Conservation (phyloP, 2,888 invertebrate genomes). For the Microctonus hyperodae region DNA sequence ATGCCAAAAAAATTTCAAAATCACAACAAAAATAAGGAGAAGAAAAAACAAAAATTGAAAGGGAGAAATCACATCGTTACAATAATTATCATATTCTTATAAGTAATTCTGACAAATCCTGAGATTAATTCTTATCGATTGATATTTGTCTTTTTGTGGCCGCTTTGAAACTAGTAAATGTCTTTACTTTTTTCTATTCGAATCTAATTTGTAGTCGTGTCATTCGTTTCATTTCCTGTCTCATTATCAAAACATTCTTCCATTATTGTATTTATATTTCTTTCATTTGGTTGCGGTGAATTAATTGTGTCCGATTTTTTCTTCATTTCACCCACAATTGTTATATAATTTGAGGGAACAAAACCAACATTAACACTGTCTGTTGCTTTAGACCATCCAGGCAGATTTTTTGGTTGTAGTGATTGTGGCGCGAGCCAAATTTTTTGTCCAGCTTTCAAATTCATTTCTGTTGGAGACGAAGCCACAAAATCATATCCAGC, state of each 20-base stretch:
- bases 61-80: not conserved
- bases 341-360: conserved; percentile 55
- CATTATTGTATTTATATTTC: not conserved
- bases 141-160: not conserved
- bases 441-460: conserved; percentile 77
- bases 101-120: conserved; percentile 22
- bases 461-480: conserved; percentile 76
- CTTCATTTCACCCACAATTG: conserved; percentile 53
- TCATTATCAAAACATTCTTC: conserved; percentile 15
- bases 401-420: conserved; percentile 73
- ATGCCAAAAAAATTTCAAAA: not conserved
- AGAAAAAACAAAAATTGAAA: not conserved
- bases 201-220: not conserved
- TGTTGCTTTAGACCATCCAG: conserved; percentile 59
- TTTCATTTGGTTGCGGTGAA: conserved; percentile 5
- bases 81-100: not conserved
- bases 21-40: not conserved
- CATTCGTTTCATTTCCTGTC: not conserved
- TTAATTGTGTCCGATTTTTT: conserved; percentile 45
- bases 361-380: conserved; percentile 54
- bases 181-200: not conserved
- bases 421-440: conserved; percentile 84
- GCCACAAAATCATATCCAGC: conserved; percentile 81
- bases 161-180: not conserved
- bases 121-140: conserved; percentile 9